phyloP scores from a whole-genome alignment of 2,888 invertebrate genomes.

The Athrips mouffetella region DNA sequence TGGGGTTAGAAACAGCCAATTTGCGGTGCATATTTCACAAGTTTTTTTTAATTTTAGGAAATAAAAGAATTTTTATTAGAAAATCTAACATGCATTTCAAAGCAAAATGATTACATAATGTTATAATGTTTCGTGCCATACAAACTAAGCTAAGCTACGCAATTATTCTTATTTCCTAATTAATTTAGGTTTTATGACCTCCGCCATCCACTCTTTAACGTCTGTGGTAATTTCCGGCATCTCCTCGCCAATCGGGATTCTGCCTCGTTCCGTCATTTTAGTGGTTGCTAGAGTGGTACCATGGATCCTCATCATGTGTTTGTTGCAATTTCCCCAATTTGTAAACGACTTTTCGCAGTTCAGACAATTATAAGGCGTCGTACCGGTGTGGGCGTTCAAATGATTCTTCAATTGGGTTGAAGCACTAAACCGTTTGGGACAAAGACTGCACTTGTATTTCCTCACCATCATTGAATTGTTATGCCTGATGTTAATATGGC shows the following conservation, averaged over 20 bases:
- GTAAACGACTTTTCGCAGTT: slow-evolving; percentile 23
- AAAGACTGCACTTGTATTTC: slow-evolving; percentile 79
- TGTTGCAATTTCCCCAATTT: slow-evolving; percentile 29
- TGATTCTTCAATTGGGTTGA: not conserved
- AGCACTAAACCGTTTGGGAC: slow-evolving; percentile 79
- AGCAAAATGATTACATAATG: too few species aligned
- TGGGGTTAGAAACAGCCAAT: too few species aligned
- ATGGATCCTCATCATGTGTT: slow-evolving; percentile 29
- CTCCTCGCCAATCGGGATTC: not conserved
- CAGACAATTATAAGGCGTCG: slow-evolving; percentile 24
- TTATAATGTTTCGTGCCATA: too few species aligned
- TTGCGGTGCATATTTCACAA: too few species aligned
- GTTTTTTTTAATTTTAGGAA: too few species aligned
- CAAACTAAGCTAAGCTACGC: too few species aligned
- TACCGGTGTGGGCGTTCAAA: slow-evolving; percentile 23
- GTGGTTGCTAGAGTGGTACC: slow-evolving; percentile 19
- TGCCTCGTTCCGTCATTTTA: not conserved
- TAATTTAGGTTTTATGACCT: too few species aligned
- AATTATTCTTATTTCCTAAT: too few species aligned
- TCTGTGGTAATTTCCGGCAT: not conserved
- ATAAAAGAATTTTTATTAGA: too few species aligned
- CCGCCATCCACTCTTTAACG: not conserved
- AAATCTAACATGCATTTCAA: too few species aligned
- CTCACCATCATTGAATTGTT: not conserved
- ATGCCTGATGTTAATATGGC: slow-evolving; percentile 56